Evolutionary conservation across 2,113 vertebrate genomes (phyloP).

Genomic region (Phalacrocorax carbo): DNA sequence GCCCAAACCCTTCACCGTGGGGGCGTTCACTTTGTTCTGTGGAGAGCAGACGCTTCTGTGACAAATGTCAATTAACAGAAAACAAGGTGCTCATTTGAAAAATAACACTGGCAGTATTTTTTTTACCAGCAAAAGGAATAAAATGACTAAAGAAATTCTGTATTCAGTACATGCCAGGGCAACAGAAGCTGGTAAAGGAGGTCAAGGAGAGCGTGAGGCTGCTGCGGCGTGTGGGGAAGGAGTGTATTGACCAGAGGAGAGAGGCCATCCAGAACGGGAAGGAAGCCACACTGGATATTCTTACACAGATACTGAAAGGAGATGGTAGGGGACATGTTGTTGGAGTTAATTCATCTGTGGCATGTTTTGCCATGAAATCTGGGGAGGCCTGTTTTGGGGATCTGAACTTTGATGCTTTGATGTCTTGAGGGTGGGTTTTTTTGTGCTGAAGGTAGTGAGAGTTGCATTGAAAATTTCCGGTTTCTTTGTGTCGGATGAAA

Average conservation of each 20-base stretch:
- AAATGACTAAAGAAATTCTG: constrained; percentile 7
- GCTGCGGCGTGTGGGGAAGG: constrained; percentile 80
- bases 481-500: neutral
- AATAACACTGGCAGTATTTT: neutral
- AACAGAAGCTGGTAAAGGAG: constrained; percentile 75
- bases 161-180: constrained; percentile 74
- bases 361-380: neutral
- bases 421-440: neutral
- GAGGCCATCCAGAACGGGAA: constrained; percentile 77
- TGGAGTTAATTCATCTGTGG: neutral
- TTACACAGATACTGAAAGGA: constrained; percentile 87
- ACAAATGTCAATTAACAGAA: neutral
- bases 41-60: neutral
- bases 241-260: constrained; percentile 81
- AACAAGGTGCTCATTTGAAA: neutral
- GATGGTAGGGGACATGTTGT: neutral
- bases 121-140: neutral
- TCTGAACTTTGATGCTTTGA: neutral
- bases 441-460: neutral
- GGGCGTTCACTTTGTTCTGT: neutral
- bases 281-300: constrained; percentile 82
- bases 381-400: neutral
- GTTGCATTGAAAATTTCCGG: neutral
- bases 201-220: constrained; percentile 75
- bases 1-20: neutral